Evolutionary conservation across 2,888 invertebrate species (phyloP).

Genomic region (Lymantria dispar): DNA sequence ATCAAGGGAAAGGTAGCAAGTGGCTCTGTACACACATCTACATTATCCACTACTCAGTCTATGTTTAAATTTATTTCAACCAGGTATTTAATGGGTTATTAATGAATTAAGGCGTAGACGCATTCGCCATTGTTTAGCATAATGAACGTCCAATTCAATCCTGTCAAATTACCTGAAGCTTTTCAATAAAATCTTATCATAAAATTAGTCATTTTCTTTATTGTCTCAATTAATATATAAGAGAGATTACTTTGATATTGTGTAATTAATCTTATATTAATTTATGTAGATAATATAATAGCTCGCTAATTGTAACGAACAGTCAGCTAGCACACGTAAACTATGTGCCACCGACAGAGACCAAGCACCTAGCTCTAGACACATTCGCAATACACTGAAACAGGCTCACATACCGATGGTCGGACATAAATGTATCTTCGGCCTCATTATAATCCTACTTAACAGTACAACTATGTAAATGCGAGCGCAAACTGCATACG

Average conservation of each 20-base stretch:
- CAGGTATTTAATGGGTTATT: too few relatives aligned
- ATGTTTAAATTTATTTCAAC: too few relatives aligned
- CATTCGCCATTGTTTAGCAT: too few relatives aligned
- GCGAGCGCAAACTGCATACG: not conserved
- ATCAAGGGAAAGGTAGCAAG: too few relatives aligned
- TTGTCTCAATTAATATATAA: slow-evolving; percentile 31
- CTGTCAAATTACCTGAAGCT: too few relatives aligned
- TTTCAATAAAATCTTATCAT: not conserved
- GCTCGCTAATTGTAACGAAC: too few relatives aligned
- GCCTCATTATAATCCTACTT: slow-evolving; percentile 23
- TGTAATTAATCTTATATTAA: slow-evolving; percentile 12
- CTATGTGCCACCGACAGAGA: not conserved
- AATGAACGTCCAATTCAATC: too few relatives aligned
- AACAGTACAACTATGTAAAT: not conserved
- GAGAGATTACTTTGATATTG: slow-evolving; percentile 26
- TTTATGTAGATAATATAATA: not conserved
- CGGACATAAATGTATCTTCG: slow-evolving; percentile 12
- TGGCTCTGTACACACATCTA: too few relatives aligned
- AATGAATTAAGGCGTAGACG: too few relatives aligned
- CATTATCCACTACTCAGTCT: too few relatives aligned
- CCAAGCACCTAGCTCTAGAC: slow-evolving; percentile 17
- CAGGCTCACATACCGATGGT: slow-evolving; percentile 53
- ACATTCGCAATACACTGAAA: slow-evolving; percentile 60
- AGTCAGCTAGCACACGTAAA: not conserved
- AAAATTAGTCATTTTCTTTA: slow-evolving; percentile 30